Evolutionary conservation across 2,888 invertebrate species (phyloP).

Genomic region (Chymomyza fuscimana): DNA sequence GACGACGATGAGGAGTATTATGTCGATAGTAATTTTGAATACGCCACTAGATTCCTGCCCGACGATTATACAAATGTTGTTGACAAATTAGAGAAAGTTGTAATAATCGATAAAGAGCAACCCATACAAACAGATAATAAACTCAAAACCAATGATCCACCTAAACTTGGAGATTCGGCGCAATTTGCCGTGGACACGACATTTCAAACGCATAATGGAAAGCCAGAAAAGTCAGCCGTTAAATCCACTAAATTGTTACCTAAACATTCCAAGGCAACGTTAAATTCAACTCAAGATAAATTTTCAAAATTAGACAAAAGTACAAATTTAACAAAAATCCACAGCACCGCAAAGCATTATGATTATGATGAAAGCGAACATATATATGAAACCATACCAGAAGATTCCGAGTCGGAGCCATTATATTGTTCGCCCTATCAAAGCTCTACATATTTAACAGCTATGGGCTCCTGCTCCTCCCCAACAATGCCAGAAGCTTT

Average conservation of each 20-base stretch:
- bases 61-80: conserved; percentile 69
- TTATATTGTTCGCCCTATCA: conserved; percentile 85
- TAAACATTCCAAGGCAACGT: conserved; percentile 22
- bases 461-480: conserved; percentile 59
- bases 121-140: conserved; percentile 8
- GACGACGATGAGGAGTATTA: conserved; percentile 68
- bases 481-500: conserved; percentile 37
- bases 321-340: conserved; percentile 10
- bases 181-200: neutral
- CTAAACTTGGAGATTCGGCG: conserved; percentile 1
- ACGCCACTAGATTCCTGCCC: conserved; percentile 69
- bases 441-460: conserved; percentile 68
- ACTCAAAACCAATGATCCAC: conserved; percentile 12
- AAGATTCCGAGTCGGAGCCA: conserved; percentile 83
- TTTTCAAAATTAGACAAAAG: conserved; percentile 9
- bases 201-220: neutral
- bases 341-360: conserved; percentile 26
- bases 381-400: conserved; percentile 85
- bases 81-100: conserved; percentile 68
- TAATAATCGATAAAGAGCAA: conserved; percentile 44
- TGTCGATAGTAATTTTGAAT: conserved; percentile 69
- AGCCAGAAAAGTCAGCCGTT: neutral
- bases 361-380: conserved; percentile 83
- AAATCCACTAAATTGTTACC: conserved; percentile 8
- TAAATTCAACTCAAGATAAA: conserved; percentile 8